Evolutionary conservation across 1,140 invertebrate species (phyloP), one percentile per base, ranked within the genome.

Genomic region (Bathynomus jamesi): DNA sequence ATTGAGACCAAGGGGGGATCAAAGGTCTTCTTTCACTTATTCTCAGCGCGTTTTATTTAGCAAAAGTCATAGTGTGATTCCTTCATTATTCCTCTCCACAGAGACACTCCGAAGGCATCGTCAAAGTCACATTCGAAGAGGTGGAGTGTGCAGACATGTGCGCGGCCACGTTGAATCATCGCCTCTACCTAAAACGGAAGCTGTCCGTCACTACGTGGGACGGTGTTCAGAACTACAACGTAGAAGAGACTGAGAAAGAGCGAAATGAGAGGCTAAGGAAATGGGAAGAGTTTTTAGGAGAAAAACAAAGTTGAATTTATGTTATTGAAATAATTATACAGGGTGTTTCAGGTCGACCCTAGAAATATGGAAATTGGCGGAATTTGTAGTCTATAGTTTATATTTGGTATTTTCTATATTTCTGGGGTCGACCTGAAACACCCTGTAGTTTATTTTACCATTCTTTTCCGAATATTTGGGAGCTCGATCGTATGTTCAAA

Each of bases 171-270:
- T 86, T 99, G 78, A 92, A 99, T 83, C 91, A 92, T 0, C 86
- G 95, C n/a, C 95, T 91, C 87, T 98, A 98, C 84, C 90, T 89
- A 3, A 89, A 95, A 79, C 85, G 91, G 29, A 86, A 90, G 82
- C 86, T 99, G 25, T 87, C 85, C 4, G 96, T 95, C 2, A 89
- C 90, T 80, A 89, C 90, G 71, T 99, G 95, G 93, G 96, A 99
- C 85, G 97, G 97, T 5, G 91, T 90, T 81, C 95, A 93, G 0
- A 98, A 96, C 82, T 98, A 91, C 83, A 93, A 89, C 21, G 21
- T 53, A 17, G 40, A 53, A 53, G 40, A 53, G 21, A 53, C 40
- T 53, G 40, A 53, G 21, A 21, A 53, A 53, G 40, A 53, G 21
- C 40, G 40, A 17, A 53, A 53, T 21, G 40, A 53, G 5, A 53